phyloP scores from a whole-genome alignment of 2,888 invertebrate genomes.

The Bugula neritina region DNA sequence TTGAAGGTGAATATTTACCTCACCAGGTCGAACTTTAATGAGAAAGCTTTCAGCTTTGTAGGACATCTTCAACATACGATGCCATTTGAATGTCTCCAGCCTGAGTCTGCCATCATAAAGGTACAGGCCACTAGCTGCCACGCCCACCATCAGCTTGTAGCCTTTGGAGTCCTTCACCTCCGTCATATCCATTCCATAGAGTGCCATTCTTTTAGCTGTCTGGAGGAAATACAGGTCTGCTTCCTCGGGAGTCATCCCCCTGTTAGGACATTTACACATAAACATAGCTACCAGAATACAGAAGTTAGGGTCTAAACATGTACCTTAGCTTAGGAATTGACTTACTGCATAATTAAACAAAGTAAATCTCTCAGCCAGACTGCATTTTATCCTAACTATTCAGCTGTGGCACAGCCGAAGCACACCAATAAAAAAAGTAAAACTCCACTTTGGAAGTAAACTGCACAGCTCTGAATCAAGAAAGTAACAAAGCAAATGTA shows the following conservation, averaged over 20 bases:
- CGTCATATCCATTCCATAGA: conserved; percentile 98
- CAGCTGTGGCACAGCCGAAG: no score
- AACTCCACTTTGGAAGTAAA: no score
- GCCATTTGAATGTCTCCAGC: conserved; percentile 98
- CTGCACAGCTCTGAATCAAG: no score
- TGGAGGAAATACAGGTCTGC: conserved; percentile 95
- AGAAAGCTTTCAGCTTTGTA: conserved; percentile 97
- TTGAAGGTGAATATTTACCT: conserved; percentile 53
- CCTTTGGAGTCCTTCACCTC: conserved; percentile 63
- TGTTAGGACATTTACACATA: no score
- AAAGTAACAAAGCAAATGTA: no score
- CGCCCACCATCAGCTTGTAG: conserved; percentile 71
- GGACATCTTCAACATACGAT: conserved; percentile 96
- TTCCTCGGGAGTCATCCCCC: conserved; percentile 94
- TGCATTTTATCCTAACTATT: no score
- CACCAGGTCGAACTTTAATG: conserved; percentile 93
- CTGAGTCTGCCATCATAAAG: conserved; percentile 89
- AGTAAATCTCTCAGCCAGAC: no score
- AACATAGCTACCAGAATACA: no score
- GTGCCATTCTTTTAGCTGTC: conserved; percentile 95
- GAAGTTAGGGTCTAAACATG: no score
- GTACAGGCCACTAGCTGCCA: conserved; percentile 89
- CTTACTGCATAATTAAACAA: no score
- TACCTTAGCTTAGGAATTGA: no score
- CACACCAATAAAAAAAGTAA: no score